These are phyloP conservation scores for Aporophyla lueneburgensis DNA, from an alignment of 2,888 invertebrate species.

Conservation along the genomic window DNA sequence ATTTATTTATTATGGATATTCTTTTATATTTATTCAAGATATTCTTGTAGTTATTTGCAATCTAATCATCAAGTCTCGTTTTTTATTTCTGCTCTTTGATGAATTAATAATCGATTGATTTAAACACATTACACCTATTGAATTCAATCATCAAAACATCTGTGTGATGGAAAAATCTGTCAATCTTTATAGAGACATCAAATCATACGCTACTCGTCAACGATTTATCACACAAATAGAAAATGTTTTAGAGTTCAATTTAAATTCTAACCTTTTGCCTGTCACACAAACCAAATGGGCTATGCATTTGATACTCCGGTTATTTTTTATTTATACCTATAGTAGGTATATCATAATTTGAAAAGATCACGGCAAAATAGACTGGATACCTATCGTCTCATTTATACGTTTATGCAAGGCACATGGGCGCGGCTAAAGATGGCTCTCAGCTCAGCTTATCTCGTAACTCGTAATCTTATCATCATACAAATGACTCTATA, in stretches of 20 bases:
- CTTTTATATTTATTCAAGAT: slow-evolving; percentile 15
- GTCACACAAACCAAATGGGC: not conserved
- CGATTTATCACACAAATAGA: not conserved
- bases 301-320: not conserved
- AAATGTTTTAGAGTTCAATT: not conserved
- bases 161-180: not conserved
- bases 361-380: slow-evolving; percentile 61
- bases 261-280: not conserved
- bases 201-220: not conserved
- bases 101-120: slow-evolving; percentile 30
- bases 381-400: slow-evolving; percentile 29
- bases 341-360: slow-evolving; percentile 33
- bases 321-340: slow-evolving; percentile 24
- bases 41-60: slow-evolving; percentile 7
- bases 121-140: slow-evolving; percentile 9
- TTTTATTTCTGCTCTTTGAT: slow-evolving; percentile 5
- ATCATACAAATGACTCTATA: slow-evolving; percentile 47
- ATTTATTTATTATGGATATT: slow-evolving; percentile 19
- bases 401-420: slow-evolving; percentile 39
- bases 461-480: slow-evolving; percentile 54
- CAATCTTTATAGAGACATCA: not conserved
- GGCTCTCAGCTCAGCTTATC: slow-evolving; percentile 28
- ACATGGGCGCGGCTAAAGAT: slow-evolving; percentile 52
- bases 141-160: slow-evolving; percentile 3
- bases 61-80: not conserved